phyloP scores from a whole-genome alignment of 2,888 invertebrate genomes.

The Lasioglossum morio region DNA sequence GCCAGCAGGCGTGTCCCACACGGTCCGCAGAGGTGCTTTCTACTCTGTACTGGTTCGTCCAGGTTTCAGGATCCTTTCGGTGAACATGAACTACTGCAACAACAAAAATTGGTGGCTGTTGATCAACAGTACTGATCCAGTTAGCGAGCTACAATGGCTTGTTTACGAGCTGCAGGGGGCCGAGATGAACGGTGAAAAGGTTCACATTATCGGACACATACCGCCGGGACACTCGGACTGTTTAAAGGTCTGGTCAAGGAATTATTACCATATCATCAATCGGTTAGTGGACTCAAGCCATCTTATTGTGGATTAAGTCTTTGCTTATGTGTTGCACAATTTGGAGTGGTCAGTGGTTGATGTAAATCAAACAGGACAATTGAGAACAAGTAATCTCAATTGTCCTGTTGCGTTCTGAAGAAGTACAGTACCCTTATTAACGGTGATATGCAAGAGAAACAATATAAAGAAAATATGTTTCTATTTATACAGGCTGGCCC shows the following conservation, averaged over 20 bases:
- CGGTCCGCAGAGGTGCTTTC: constrained; percentile 94
- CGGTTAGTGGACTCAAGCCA: constrained; percentile 84
- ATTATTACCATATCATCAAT: constrained; percentile 95
- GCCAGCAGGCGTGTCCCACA: constrained; percentile 94
- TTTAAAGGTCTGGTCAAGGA: constrained; percentile 97
- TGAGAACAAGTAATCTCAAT: neutral
- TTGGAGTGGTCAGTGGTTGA: no score
- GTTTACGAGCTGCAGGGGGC: constrained; percentile 97
- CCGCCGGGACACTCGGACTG: constrained; percentile 98
- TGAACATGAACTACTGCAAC: constrained; percentile 99
- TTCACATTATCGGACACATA: constrained; percentile 98
- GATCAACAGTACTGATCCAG: constrained; percentile 98
- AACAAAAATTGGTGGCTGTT: constrained; percentile 98
- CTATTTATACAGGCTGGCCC: no score
- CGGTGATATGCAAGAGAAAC: neutral
- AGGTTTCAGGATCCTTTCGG: constrained; percentile 95
- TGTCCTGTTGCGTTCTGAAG: neutral
- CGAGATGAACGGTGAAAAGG: constrained; percentile 97
- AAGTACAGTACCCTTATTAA: neutral
- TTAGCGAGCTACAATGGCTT: constrained; percentile 97
- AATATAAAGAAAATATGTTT: neutral
- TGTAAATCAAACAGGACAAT: no score
- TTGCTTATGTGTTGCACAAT: neutral
- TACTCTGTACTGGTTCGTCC: constrained; percentile 96
- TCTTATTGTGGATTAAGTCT: constrained; percentile 18